Evolutionary conservation across 2,888 invertebrate genomes (phyloP), one percentile per base, ranked within the genome.

Genomic region (Pandemis heparana): DNA sequence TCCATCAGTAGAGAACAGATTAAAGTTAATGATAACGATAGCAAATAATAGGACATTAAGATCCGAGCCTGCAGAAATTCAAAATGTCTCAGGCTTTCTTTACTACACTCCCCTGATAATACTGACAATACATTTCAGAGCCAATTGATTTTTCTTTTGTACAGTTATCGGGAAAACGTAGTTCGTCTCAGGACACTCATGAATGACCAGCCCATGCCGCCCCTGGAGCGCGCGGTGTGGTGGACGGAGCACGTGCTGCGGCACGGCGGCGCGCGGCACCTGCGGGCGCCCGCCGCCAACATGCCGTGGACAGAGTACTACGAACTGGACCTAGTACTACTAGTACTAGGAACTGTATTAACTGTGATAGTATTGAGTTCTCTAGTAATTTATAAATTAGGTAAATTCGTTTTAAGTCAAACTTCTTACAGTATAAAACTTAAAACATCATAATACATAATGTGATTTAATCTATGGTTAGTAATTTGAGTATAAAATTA

Each of bases 161-260:
- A 10, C 76, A 82, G 84, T 5, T 86, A 81, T 78, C 71, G 71
- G 0, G 56, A 71, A n/a, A 71, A 71, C 32, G 32, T 71, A 43
- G 51, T 46, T 0, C 38, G 38, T 61, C 43, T 71, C 1, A 16
- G 53, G 12, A 51, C 1, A n/a, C 3, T 71, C 1, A 71, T 71
- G 61, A 7, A 41, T 1, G 71, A 71, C 41, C 59, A 59, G 32
- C 71, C 48, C 9, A 43, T 48, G 46, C 5, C 43, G 1, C 46
- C 86, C 0, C 39, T 86, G 9, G 81, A 87, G 9, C 78, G 80
- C 0, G 83, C 85, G 0, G 82, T 87, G 5, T 86, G 86, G 87
- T 87, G 85, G 86, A 82, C 80, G 5, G 86, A 87, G 63, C 78
- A 87, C 68, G 82, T 86, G 16, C 68, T 86, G 4, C 77, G 85